Percentiles rank a stretch among this genome's conserved stretches.
Conservation (phyloP, 1,140 invertebrate genomes). For the Gryon sp. region DNA sequence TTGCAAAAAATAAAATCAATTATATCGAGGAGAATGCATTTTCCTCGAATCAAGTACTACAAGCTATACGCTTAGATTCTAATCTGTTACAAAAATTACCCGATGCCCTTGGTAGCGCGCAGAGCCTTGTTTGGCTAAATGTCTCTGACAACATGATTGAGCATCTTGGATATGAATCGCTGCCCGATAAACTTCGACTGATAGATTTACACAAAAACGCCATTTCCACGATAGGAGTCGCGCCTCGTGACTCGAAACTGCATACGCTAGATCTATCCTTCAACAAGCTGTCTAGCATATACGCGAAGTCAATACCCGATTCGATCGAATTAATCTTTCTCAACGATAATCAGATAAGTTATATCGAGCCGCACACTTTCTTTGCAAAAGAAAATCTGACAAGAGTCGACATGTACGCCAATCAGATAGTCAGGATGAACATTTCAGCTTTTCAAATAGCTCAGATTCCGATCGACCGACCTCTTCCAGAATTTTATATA, state of each 20-base stretch:
- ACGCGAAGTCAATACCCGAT: slow-evolving; percentile 86
- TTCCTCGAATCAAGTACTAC: slow-evolving; percentile 85
- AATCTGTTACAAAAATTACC: slow-evolving; percentile 89
- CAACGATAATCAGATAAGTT: slow-evolving; percentile 89
- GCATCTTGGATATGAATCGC: slow-evolving; percentile 89
- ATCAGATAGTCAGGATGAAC: slow-evolving; percentile 88
- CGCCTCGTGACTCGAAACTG: slow-evolving; percentile 77
- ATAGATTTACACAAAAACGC: slow-evolving; percentile 90
- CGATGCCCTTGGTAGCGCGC: slow-evolving; percentile 86
- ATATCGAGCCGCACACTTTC: slow-evolving; percentile 88
- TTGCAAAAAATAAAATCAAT: slow-evolving; percentile 90
- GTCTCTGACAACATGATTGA: slow-evolving; percentile 90
- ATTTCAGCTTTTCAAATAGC: slow-evolving; percentile 87
- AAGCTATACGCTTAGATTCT: slow-evolving; percentile 89
- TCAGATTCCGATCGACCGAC: slow-evolving; percentile 81
- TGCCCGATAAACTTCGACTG: slow-evolving; percentile 89
- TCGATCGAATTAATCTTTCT: slow-evolving; percentile 89
- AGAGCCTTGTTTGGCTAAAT: slow-evolving; percentile 89
- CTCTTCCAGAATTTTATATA: slow-evolving; percentile 90
- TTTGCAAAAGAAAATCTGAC: slow-evolving; percentile 88
- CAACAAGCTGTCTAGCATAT: slow-evolving; percentile 87
- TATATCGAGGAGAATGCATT: slow-evolving; percentile 87
- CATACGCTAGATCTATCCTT: slow-evolving; percentile 90
- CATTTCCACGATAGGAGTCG: slow-evolving; percentile 85
- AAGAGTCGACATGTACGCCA: slow-evolving; percentile 90